Evolutionary conservation across 2,888 invertebrate genomes (phyloP).

Genomic region (Mycalesis mineus): DNA sequence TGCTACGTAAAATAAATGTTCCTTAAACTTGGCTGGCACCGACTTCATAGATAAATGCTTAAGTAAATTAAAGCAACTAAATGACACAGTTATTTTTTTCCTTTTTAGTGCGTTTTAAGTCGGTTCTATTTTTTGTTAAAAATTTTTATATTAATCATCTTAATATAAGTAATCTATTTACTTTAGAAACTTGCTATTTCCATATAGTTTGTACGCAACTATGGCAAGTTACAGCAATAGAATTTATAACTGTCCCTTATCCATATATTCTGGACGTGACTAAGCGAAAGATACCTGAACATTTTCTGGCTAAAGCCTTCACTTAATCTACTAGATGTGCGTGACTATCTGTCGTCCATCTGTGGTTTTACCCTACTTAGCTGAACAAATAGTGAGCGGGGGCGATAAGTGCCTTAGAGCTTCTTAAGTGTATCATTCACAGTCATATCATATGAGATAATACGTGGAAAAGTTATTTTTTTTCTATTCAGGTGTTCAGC

Average conservation of each 20-base stretch:
- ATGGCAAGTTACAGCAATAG: background rate
- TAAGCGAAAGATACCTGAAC: conserved; percentile 1
- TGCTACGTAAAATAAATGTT: too few species aligned
- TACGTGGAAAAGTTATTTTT: background rate
- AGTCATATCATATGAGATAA: conserved; percentile 9
- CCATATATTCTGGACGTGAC: background rate
- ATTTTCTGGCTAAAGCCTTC: conserved; percentile 10
- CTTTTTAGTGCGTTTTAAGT: too few species aligned
- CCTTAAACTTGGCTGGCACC: too few species aligned
- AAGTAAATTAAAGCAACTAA: too few species aligned
- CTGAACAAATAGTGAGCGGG: conserved; percentile 19
- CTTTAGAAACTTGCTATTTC: too few species aligned
- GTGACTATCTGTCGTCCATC: conserved; percentile 26
- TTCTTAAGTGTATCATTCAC: conserved; percentile 12
- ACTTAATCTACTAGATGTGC: conserved; percentile 13
- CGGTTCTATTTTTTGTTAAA: too few species aligned
- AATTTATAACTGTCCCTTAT: background rate
- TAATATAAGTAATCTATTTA: too few species aligned
- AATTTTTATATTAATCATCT: too few species aligned
- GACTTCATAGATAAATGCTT: too few species aligned
- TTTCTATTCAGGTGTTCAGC: background rate
- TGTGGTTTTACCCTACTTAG: conserved; percentile 21
- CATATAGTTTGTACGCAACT: too few species aligned
- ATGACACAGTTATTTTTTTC: too few species aligned
- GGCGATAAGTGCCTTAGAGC: conserved; percentile 13